Evolutionary conservation across 2,113 vertebrate genomes (phyloP).

Genomic region (Rhegmatorhina hoffmannsi): DNA sequence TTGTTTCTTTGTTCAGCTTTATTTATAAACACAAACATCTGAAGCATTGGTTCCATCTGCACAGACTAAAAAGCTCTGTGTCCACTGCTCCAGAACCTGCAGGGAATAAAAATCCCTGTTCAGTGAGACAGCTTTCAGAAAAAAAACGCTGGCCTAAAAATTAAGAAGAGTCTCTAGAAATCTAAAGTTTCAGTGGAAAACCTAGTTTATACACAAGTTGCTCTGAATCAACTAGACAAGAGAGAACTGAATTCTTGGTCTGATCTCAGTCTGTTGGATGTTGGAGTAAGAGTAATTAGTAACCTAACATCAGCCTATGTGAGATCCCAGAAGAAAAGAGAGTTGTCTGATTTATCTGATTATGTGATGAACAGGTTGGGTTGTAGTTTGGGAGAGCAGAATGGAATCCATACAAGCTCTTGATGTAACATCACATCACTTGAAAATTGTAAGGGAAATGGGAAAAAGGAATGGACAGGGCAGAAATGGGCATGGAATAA

Average conservation of each 20-base stretch:
- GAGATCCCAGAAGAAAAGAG: neutral
- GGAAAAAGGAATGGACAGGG: neutral
- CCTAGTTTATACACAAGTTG: neutral
- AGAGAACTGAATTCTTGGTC: neutral
- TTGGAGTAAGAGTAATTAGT: neutral
- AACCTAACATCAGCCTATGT: neutral
- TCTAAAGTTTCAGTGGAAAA: neutral
- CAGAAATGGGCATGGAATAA: neutral
- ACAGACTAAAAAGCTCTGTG: neutral
- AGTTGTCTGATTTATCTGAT: neutral
- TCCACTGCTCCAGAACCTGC: neutral
- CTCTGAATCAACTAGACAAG: neutral
- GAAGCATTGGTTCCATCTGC: conserved; percentile 9
- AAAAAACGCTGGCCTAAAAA: neutral
- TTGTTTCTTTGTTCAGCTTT: conserved; percentile 20
- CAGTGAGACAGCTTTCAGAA: neutral
- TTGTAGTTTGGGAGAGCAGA: neutral
- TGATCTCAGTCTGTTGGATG: neutral
- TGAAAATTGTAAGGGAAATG: neutral
- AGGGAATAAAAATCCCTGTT: neutral
- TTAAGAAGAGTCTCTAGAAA: neutral
- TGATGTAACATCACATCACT: neutral
- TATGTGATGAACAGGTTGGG: neutral
- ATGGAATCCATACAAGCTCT: neutral
- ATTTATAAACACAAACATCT: conserved; percentile 13